Conservation (phyloP, 1,140 invertebrate species). For the Copidosoma floridanum region DNA sequence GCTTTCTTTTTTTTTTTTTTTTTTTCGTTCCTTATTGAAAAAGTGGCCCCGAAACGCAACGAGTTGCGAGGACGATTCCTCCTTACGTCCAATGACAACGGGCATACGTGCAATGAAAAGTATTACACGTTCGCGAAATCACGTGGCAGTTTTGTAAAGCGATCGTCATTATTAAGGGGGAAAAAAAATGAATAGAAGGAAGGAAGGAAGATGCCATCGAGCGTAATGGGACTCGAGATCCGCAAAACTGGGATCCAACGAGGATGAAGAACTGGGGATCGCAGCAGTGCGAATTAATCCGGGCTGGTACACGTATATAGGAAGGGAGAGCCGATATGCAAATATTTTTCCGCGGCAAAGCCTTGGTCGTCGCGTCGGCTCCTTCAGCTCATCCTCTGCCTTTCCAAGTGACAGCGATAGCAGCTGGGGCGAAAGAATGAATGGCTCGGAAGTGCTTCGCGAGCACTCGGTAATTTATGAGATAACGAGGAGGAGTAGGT, state of each 20-base stretch:
- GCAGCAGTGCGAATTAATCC: slow-evolving; percentile 15
- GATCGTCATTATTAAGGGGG: not conserved
- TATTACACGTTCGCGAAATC: no score
- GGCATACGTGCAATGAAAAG: no score
- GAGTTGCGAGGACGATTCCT: no score
- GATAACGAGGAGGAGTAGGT: slow-evolving; percentile 10
- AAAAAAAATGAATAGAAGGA: not conserved
- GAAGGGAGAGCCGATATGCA: slow-evolving; percentile 21
- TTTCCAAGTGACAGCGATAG: no score
- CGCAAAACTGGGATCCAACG: not conserved
- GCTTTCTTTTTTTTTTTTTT: no score
- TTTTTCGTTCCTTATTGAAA: no score
- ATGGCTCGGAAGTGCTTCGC: slow-evolving; percentile 5
- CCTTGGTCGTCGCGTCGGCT: not conserved
- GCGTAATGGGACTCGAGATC: not conserved
- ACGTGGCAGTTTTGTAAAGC: not conserved
- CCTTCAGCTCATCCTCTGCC: no score
- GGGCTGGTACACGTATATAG: no score
- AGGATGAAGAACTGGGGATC: not conserved
- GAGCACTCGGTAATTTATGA: slow-evolving; percentile 21
- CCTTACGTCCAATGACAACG: no score
- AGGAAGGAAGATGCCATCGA: not conserved
- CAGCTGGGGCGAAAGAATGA: slow-evolving; percentile 8
- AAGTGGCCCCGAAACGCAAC: no score
- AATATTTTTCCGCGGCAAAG: slow-evolving; percentile 16